phyloP scores from a whole-genome alignment of 2,797 vertebrate species.

The Poecilia wingei region DNA sequence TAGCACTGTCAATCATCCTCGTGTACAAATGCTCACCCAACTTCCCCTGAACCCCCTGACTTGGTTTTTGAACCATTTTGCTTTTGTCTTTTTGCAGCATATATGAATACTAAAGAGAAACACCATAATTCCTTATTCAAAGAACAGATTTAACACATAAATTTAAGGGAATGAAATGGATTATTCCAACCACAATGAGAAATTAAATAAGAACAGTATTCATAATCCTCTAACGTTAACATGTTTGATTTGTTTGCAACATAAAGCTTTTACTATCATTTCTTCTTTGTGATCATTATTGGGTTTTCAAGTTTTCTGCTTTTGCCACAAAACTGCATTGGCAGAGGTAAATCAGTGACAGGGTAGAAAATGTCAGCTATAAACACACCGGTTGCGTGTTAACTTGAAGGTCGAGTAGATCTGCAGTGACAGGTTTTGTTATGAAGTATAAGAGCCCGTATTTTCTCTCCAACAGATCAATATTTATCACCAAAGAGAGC shows the following conservation, averaged over 20 bases:
- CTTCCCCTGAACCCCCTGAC: neutral
- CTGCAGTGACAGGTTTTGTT: neutral
- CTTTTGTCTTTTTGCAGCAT: neutral
- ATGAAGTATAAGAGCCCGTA: slow-evolving; percentile 14
- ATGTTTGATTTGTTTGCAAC: neutral
- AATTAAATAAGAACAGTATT: neutral
- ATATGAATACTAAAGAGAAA: neutral
- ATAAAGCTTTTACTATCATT: neutral
- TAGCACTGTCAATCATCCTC: no score
- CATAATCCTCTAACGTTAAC: neutral
- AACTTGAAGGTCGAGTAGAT: slow-evolving; percentile 18
- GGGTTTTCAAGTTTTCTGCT: neutral
- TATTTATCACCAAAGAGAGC: slow-evolving; percentile 16
- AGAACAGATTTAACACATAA: neutral
- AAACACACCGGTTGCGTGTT: slow-evolving; percentile 19
- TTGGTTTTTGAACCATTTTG: neutral
- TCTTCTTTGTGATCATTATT: neutral
- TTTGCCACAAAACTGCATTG: neutral
- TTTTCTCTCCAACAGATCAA: slow-evolving; percentile 15
- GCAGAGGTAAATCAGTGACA: neutral
- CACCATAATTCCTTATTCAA: neutral
- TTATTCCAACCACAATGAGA: neutral
- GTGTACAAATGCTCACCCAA: no score
- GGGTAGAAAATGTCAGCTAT: slow-evolving; percentile 18
- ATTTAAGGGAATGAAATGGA: neutral